Evolutionary conservation across 2,888 invertebrate genomes (phyloP).

Genomic region (Chironomus tentans): DNA sequence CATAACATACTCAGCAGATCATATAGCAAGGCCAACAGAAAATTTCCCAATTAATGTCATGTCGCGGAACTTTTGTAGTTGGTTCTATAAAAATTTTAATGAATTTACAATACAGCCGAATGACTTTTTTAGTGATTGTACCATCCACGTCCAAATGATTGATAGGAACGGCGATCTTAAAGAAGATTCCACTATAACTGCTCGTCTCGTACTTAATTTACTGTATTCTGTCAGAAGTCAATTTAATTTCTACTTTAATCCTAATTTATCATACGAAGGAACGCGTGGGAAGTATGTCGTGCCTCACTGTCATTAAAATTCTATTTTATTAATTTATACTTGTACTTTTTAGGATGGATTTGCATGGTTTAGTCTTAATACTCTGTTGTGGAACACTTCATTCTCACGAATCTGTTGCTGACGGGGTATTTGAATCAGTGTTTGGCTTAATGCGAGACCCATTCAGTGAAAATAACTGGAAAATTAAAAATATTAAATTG

Average conservation of each 20-base stretch:
- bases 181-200: slow-evolving; percentile 34
- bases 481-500: slow-evolving; percentile 51
- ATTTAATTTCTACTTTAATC: slow-evolving; percentile 49
- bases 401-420: slow-evolving; percentile 39
- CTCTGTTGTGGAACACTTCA: slow-evolving; percentile 56
- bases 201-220: slow-evolving; percentile 37
- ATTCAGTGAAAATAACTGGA: slow-evolving; percentile 54
- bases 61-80: slow-evolving; percentile 48
- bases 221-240: slow-evolving; percentile 40
- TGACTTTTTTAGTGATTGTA: slow-evolving; percentile 50
- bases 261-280: slow-evolving; percentile 49
- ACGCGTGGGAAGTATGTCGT: slow-evolving; percentile 41
- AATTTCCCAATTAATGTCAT: slow-evolving; percentile 38
- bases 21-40: slow-evolving; percentile 7
- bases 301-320: no score
- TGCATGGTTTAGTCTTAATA: slow-evolving; percentile 53
- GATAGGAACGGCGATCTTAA: slow-evolving; percentile 32
- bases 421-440: slow-evolving; percentile 56
- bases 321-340: no score
- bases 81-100: slow-evolving; percentile 47
- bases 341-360: slow-evolving; percentile 45
- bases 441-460: slow-evolving; percentile 57
- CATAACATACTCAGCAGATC: background rate
- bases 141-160: slow-evolving; percentile 36
- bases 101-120: slow-evolving; percentile 40